phyloP scores from a whole-genome alignment of 2,888 invertebrate genomes.

The Crepidodera aurea region DNA sequence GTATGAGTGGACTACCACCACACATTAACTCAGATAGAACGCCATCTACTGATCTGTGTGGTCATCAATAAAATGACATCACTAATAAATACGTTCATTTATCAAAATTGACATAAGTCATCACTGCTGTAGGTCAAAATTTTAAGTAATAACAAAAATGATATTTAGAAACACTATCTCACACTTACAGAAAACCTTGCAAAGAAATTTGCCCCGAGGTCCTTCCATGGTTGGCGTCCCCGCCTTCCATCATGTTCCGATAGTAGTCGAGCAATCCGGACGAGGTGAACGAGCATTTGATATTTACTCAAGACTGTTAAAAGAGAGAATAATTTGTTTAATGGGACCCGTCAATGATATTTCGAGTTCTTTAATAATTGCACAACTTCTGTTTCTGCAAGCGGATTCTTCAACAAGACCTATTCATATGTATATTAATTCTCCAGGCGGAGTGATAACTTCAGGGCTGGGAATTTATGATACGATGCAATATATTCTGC shows the following conservation, averaged over 20 bases:
- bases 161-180: conserved; percentile 28
- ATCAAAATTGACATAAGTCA: too few species aligned
- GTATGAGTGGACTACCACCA: too few species aligned
- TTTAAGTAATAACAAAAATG: conserved; percentile 12
- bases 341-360: conserved; percentile 96
- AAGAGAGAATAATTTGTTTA: conserved; percentile 95
- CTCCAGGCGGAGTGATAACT: conserved; percentile 92
- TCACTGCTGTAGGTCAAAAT: not conserved
- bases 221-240: conserved; percentile 42
- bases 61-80: too few species aligned
- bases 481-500: conserved; percentile 97
- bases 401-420: conserved; percentile 95
- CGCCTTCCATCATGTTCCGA: conserved; percentile 73
- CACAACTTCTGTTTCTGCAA: conserved; percentile 90
- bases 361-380: conserved; percentile 89
- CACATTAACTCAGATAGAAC: too few species aligned
- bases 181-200: conserved; percentile 8
- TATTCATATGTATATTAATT: conserved; percentile 96
- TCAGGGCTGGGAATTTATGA: conserved; percentile 97
- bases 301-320: conserved; percentile 92
- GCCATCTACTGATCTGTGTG: too few species aligned
- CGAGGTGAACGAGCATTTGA: conserved; percentile 96
- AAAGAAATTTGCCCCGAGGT: conserved; percentile 2
- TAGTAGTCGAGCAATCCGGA: conserved; percentile 96
- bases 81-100: too few species aligned